Evolutionary conservation across 1,140 invertebrate genomes (phyloP), one percentile per base, ranked within the genome.

Genomic region (Euura lappo): DNA sequence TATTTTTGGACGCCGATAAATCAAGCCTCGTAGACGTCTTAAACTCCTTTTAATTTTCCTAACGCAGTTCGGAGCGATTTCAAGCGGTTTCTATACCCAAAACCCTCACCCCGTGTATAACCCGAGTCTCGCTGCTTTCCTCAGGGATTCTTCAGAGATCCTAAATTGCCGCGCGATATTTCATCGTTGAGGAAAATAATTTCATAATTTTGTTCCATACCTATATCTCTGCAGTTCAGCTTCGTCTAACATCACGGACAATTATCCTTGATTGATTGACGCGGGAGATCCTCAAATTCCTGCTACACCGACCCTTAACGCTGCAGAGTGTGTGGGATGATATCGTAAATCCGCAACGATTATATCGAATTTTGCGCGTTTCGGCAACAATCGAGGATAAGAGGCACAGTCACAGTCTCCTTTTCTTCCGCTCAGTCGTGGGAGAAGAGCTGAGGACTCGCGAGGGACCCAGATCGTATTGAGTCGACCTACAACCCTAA

Each of bases 21-120:
- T 60, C 51, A 60, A 60, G 51, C 51, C 51, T 60, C 51, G 51
- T 60, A 60, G 51, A 60, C 51, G 51, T 60, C 51, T 60, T 60
- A 60, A 60, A 60, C 51, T 60, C 51, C 51, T 60, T 60, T 60
- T 60, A 60, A 60, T 60, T 60, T 60, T 60, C 51, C 51, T 60
- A n/a, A 60, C 51, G 51, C 51, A 60, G 51, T 60, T 60, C 51
- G 51, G 4, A 60, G 51, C 51, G 51, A 60, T 60, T 60, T 60
- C 51, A 60, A 60, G 51, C 51, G 51, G 51, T 60, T 60, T 60
- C 51, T 60, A 60, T 60, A 60, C 51, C 13, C 51, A 60, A 60
- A 60, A 60, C 51, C 51, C 51, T 60, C 13, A 8, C 13, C 13
- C 28, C 28, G 28, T 28, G 28, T 28, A 28, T 28, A 28, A 28